Evolutionary conservation across 2,888 invertebrate species (phyloP).

Genomic region (Tipula unca): DNA sequence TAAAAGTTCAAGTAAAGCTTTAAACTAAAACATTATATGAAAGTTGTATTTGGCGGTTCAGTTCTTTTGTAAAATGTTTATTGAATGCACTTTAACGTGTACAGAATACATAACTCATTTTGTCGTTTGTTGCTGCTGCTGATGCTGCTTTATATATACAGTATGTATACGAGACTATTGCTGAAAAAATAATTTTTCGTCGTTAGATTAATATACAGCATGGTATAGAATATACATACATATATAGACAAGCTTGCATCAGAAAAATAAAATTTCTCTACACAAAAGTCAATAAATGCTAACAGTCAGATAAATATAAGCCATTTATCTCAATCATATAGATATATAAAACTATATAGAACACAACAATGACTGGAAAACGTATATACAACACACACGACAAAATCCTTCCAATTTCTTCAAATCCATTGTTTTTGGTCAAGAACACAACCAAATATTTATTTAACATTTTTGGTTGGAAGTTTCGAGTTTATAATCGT

Average conservation of each 20-base stretch:
- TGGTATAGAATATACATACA: not conserved
- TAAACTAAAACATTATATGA: not conserved
- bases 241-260: not conserved
- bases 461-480: not conserved
- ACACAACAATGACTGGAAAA: not conserved
- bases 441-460: not conserved
- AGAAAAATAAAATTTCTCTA: not conserved
- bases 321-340: not conserved
- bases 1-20: not conserved
- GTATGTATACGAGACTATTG: not conserved
- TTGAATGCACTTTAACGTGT: not conserved
- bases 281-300: constrained; percentile 3
- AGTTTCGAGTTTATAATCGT: not conserved
- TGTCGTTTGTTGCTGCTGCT: not conserved
- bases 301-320: not conserved
- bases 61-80: not conserved
- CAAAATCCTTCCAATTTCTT: not conserved
- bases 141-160: not conserved
- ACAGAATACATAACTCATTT: not conserved
- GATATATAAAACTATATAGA: not conserved
- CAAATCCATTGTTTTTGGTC: not conserved
- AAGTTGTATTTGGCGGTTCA: not conserved
- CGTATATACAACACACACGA: not conserved
- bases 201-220: not conserved
- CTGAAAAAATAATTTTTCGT: not conserved